A percentile compares a stretch with the other conserved stretches of the same genome.
These are phyloP conservation scores for Bombus pyrosoma DNA, from an alignment of 1,140 invertebrate species.

Conservation along the genomic window DNA sequence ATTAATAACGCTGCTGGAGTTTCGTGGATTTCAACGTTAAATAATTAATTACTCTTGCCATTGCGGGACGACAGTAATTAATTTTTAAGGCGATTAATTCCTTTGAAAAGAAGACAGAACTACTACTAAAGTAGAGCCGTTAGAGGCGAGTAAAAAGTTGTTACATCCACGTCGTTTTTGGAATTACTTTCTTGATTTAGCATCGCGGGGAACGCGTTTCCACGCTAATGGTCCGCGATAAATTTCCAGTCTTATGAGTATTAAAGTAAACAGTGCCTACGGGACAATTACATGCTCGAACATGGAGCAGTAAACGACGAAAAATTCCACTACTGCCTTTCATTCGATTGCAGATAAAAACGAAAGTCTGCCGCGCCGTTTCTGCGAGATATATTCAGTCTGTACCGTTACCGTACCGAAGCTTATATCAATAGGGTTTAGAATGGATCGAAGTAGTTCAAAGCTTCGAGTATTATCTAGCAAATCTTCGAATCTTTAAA, in stretches of 20 bases:
- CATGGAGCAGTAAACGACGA: neutral
- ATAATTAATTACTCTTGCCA: neutral
- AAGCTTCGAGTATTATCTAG: too few relatives aligned
- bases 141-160: neutral
- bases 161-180: neutral
- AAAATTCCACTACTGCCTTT: neutral
- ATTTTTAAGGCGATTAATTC: neutral
- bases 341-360: slow-evolving; percentile 16
- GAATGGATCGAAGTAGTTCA: neutral
- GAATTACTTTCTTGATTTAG: slow-evolving; percentile 50
- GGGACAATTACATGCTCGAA: neutral
- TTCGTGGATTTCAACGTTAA: too few relatives aligned
- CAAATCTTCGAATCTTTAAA: neutral
- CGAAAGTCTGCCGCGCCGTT: too few relatives aligned
- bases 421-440: neutral
- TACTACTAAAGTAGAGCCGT: neutral
- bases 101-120: neutral
- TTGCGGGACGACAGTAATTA: neutral
- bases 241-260: slow-evolving; percentile 43
- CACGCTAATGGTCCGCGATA: slow-evolving; percentile 47
- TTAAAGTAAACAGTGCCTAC: slow-evolving; percentile 2
- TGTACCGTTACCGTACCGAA: neutral
- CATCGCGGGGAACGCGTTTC: neutral
- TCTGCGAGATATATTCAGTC: too few relatives aligned
- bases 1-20: neutral